Base-by-base conservation (phyloP, 2,797 vertebrate genomes). In the Enteromius thamalakanensis region DNA sequence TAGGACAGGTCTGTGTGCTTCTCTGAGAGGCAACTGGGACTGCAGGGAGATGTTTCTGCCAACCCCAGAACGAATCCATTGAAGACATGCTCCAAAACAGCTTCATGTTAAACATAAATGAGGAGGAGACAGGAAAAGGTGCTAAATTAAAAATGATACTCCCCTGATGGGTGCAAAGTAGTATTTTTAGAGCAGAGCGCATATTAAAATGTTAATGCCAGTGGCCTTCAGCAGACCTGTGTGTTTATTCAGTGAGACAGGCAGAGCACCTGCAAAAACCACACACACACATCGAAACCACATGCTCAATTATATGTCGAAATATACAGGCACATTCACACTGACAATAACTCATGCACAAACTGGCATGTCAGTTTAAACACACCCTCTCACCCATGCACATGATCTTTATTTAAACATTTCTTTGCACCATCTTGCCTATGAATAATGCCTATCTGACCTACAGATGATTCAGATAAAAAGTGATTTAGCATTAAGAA, bases 111-210 rank as follows among this genome's bases (percentile, higher is more conserved):
- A 93, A 92, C 90, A 91, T 91, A 91, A 88, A 93, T 92, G 89
- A 93, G 91, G 40, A 81, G 58, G 86, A 86, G 81, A 86, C 81
- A 81, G 85, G 76, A 88, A 88, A 87, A 88, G 90, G 89, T 90
- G 87, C 89, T 94, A 89, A 94, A 95, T 94, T 93, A 94, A 93
- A 93, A 93, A 95, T 93, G 90, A 94, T 89, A 81, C 87, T 88
- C 83, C 90, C 89, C 86, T 80, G 88, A 91, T 89, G 90, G 89
- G 85, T 76, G 85, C 81, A 90, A 92, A 92, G 91, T 91, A 89
- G 85, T 90, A 87, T 88, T 91, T 89, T 90, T 90, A 89, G 90
- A 89, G 79, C 29, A 60, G 65, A 67, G 87, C 68, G 67, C 32
- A 83, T 87, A 90, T 90, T 94, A 86, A 93, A 94, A 93, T 88